Evolutionary conservation across 1,140 invertebrate species (phyloP), one percentile per base, ranked within the genome.

Genomic region (Potamilus streckersoni): DNA sequence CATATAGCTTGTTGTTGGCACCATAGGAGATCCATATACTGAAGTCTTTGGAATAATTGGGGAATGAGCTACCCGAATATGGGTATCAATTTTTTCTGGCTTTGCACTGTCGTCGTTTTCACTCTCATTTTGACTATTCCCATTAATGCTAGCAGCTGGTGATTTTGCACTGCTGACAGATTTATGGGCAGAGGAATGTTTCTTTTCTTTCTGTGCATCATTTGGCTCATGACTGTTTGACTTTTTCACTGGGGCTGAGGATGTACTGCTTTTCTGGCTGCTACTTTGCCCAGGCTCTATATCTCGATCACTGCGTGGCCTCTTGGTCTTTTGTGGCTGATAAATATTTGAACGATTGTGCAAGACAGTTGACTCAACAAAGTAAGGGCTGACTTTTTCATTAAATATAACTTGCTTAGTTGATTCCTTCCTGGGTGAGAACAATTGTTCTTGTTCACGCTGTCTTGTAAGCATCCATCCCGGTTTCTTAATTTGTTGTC

Each of bases 401-500:
- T 70, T 79, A 31, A 69, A 70, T 64, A 73, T 79, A 14, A 76
- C 74, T 55, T 79, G 78, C 23, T 76, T 79, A 13, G 31, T 59
- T 12, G 27, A 56, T 38, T 76, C 73, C 66, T 76, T 79, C 15
- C 74, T 66, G 14, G 74, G 74, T 15, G 74, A 76, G 60, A 76
- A 76, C 31, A 70, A 23, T 19, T 65, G 60, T 27, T 79, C 76
- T 0, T 70, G 62, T 38, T 71, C 72, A 61, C 61, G 68, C 13
- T 61, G 49, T 17, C 59, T 55, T 58, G 64, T 65, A 38, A 55
- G 72, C 78, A 82, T 78, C 76, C 79, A 70, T 49, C 61, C 31
- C 14, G 84, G 84, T 79, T 80, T 85, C 15, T 76, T 82, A 12
- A 89, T 79, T 14, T 80, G 76, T 57, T 93, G 93, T 12, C 95